Conservation (phyloP, 2,888 invertebrate species). For the Meiosimyza platycephala region DNA sequence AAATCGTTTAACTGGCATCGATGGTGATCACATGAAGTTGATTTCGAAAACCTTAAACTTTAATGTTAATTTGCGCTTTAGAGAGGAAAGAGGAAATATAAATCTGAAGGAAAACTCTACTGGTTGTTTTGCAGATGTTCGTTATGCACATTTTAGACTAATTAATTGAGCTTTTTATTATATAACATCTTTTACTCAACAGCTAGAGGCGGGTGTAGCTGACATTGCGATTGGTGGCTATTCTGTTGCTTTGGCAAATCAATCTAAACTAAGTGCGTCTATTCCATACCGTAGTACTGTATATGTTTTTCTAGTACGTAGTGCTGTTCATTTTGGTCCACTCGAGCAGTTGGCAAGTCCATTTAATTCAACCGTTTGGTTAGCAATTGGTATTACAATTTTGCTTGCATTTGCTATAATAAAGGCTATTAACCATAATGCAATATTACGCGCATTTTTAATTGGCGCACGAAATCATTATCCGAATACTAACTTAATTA, state of each 20-base stretch:
- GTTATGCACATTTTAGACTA: slow-evolving; percentile 12
- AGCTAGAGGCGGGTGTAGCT: slow-evolving; percentile 49
- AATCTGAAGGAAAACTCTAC: slow-evolving; percentile 40
- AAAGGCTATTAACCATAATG: slow-evolving; percentile 1
- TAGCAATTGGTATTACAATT: slow-evolving; percentile 37
- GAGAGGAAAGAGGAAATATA: slow-evolving; percentile 43
- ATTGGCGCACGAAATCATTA: slow-evolving; percentile 40
- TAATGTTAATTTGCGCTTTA: slow-evolving; percentile 48
- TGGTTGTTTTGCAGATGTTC: slow-evolving; percentile 54
- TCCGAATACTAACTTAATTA: slow-evolving; percentile 50
- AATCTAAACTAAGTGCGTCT: too few relatives aligned
- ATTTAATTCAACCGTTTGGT: slow-evolving; percentile 51
- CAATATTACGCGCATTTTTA: slow-evolving; percentile 37
- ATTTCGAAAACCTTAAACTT: slow-evolving; percentile 52
- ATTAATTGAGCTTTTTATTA: background rate
- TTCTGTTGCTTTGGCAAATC: too few relatives aligned
- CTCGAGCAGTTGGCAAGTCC: slow-evolving; percentile 50
- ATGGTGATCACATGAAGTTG: slow-evolving; percentile 53
- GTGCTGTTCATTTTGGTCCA: slow-evolving; percentile 44
- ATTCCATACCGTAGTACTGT: slow-evolving; percentile 4
- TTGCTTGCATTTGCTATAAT: slow-evolving; percentile 35
- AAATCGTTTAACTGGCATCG: slow-evolving; percentile 53
- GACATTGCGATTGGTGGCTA: slow-evolving; percentile 54
- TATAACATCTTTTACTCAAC: background rate
- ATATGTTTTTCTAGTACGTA: slow-evolving; percentile 53